Conservation (phyloP, 2,797 vertebrate species). For the Hyperoplus immaculatus region DNA sequence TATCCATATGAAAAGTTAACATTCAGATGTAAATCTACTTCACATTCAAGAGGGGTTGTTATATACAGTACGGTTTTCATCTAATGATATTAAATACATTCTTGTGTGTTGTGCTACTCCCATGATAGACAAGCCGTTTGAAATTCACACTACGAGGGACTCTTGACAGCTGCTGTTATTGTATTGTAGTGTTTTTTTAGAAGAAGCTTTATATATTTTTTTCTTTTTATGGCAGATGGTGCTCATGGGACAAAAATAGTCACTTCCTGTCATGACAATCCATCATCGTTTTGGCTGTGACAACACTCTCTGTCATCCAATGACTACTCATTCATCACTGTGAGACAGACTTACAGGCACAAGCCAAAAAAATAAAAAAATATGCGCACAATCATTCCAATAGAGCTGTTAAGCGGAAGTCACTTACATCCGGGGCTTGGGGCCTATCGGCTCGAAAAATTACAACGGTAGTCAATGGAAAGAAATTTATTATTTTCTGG, state of each 20-base stretch:
- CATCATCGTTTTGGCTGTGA: slow-evolving; percentile 70
- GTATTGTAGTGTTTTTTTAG: slow-evolving; percentile 2
- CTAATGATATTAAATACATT: slow-evolving; percentile 6
- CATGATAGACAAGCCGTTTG: not conserved
- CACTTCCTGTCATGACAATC: slow-evolving; percentile 71
- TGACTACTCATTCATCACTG: slow-evolving; percentile 71
- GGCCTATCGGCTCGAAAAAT: too few species aligned
- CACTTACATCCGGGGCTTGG: too few species aligned
- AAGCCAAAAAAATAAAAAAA: not conserved
- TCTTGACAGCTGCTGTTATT: slow-evolving; percentile 15
- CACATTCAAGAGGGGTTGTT: not conserved
- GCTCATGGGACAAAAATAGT: slow-evolving; percentile 45
- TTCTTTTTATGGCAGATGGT: slow-evolving; percentile 51
- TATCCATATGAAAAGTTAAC: not conserved
- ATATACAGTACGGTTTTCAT: slow-evolving; percentile 5
- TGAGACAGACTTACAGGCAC: slow-evolving; percentile 48
- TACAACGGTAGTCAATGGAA: too few species aligned
- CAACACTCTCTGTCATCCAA: slow-evolving; percentile 64
- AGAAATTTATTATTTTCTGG: too few species aligned
- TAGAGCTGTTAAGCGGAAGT: not conserved
- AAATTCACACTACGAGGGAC: slow-evolving; percentile 3
- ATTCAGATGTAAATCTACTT: slow-evolving; percentile 12
- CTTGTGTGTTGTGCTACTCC: not conserved
- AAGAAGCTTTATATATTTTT: slow-evolving; percentile 42
- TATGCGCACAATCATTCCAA: slow-evolving; percentile 9